A percentile compares a stretch with the other conserved stretches of the same genome.
phyloP scores from a whole-genome alignment of 2,888 invertebrate genomes.

The Pseudolycoriella hygida region DNA sequence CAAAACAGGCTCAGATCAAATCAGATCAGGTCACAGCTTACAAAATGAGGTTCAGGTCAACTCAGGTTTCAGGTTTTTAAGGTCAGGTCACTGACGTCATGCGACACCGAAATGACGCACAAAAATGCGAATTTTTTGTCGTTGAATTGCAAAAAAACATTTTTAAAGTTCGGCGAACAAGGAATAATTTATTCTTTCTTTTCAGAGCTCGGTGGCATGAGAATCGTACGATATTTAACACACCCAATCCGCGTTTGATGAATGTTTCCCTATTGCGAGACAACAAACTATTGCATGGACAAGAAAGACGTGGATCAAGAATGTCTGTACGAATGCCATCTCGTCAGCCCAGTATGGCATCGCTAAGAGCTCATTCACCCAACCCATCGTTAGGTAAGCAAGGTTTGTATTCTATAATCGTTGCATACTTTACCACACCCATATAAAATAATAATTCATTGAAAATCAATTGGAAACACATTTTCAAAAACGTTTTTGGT shows the following conservation, averaged over 20 bases:
- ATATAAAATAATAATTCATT: slow-evolving; percentile 1
- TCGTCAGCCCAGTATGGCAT: slow-evolving; percentile 71
- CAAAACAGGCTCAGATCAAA: too few species aligned
- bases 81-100: too few species aligned
- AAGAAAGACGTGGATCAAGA: slow-evolving; percentile 61
- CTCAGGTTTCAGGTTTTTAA: too few species aligned
- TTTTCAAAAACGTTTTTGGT: too few species aligned
- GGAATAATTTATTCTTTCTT: too few species aligned
- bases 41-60: too few species aligned
- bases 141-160: too few species aligned
- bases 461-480: too few species aligned
- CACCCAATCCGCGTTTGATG: slow-evolving; percentile 85
- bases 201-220: slow-evolving; percentile 77
- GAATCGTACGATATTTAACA: slow-evolving; percentile 84
- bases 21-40: too few species aligned
- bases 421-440: neutral
- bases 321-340: slow-evolving; percentile 66
- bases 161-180: too few species aligned
- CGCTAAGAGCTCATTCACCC: slow-evolving; percentile 58
- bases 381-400: slow-evolving; percentile 32
- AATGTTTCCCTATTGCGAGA: slow-evolving; percentile 72
- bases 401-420: slow-evolving; percentile 18
- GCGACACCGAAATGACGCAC: too few species aligned
- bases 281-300: slow-evolving; percentile 57
- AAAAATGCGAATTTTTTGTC: too few species aligned